Conservation (phyloP, 2,797 vertebrate genomes). For the Anas georgica region DNA sequence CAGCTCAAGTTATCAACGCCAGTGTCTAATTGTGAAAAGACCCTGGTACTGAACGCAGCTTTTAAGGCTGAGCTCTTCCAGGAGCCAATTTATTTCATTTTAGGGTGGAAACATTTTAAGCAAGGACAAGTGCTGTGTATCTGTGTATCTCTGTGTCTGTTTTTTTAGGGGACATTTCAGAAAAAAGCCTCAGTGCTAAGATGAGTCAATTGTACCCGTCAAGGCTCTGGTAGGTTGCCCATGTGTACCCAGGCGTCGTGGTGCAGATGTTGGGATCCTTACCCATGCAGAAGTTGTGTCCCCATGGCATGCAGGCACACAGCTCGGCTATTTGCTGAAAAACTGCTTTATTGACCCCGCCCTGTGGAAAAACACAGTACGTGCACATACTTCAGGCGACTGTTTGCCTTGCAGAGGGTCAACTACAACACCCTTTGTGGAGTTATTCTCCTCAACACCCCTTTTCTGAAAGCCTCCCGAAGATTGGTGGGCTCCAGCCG, state of each 20-base stretch:
- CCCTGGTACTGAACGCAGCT: not conserved
- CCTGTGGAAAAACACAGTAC: not conserved
- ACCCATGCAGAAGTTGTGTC: not conserved
- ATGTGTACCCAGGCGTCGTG: not conserved
- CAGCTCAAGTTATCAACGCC: not conserved
- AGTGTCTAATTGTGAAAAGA: not conserved
- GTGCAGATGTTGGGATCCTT: not conserved
- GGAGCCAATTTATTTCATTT: not conserved
- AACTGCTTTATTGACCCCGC: not conserved
- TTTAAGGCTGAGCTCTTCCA: not conserved
- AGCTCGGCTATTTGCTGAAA: not conserved
- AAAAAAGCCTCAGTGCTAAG: rapidly evolving
- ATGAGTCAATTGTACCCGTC: not conserved
- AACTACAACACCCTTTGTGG: not conserved
- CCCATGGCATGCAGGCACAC: not conserved
- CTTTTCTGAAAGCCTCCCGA: not conserved
- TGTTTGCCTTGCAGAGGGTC: not conserved
- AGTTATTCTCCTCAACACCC: not conserved
- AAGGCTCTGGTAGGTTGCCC: not conserved
- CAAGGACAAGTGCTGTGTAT: not conserved
- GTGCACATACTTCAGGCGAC: not conserved
- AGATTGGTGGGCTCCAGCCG: conserved; percentile 16
- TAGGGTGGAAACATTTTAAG: not conserved
- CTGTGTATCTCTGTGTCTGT: too few relatives aligned
- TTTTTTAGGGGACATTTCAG: not conserved